Percentiles rank a stretch among this genome's conserved stretches.
Conservation (phyloP, 2,797 vertebrate genomes). For the Siniperca obscura region DNA sequence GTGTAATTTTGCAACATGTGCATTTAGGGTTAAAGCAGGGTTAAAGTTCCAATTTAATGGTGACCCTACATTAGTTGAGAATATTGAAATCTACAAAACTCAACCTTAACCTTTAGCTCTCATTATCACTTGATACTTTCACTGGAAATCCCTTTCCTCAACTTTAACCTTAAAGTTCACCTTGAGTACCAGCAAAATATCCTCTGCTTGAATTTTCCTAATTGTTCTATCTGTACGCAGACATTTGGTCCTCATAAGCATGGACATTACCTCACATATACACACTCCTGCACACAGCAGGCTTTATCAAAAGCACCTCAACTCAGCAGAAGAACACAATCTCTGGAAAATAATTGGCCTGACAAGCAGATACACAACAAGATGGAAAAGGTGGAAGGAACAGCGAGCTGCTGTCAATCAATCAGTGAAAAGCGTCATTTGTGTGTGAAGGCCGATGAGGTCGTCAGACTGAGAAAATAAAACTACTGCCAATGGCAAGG, state of each 20-base stretch:
- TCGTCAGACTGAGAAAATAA: slow-evolving; percentile 52
- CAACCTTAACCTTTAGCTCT: background rate
- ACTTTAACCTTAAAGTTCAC: background rate
- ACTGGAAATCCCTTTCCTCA: background rate
- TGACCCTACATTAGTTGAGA: background rate
- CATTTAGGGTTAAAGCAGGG: background rate
- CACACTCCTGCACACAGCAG: slow-evolving; percentile 27
- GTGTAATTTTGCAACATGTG: background rate
- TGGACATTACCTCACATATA: background rate
- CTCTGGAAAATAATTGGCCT: slow-evolving; percentile 67
- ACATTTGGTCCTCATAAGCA: slow-evolving; percentile 30
- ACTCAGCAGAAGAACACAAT: slow-evolving; percentile 66
- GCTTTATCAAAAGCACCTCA: slow-evolving; percentile 45
- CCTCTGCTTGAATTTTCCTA: slow-evolving; percentile 22
- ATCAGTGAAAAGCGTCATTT: slow-evolving; percentile 38
- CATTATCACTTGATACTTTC: too few species aligned
- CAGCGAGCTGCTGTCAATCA: slow-evolving; percentile 65
- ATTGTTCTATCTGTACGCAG: background rate
- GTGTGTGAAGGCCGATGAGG: slow-evolving; percentile 37
- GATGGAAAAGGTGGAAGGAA: slow-evolving; percentile 57
- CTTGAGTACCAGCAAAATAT: slow-evolving; percentile 1
- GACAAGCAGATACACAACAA: slow-evolving; percentile 58
- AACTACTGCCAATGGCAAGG: slow-evolving; percentile 62
- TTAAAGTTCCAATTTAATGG: background rate
- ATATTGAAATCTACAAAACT: background rate